A percentile compares a stretch with the other conserved stretches of the same genome.
Conservation (phyloP, 2,113 vertebrate genomes). For the Hipposideros armiger region DNA sequence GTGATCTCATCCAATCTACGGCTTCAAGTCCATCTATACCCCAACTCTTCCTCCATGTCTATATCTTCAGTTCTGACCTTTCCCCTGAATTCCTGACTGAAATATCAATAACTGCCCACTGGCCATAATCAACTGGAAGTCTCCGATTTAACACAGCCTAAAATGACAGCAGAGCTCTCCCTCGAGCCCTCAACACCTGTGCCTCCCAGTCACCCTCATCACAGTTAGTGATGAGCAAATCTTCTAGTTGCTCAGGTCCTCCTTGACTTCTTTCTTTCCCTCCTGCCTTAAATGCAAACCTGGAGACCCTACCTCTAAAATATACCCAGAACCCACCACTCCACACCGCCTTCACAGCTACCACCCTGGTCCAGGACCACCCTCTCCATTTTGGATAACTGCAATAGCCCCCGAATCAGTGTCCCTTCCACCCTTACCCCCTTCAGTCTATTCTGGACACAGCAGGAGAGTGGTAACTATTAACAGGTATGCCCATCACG, state of each 20-base stretch:
- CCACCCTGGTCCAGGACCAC: background rate
- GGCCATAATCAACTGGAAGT: background rate
- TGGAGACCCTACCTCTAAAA: background rate
- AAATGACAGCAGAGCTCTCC: background rate
- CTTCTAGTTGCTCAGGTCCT: background rate
- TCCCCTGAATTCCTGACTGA: background rate
- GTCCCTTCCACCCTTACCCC: background rate
- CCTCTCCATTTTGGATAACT: background rate
- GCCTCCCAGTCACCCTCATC: background rate
- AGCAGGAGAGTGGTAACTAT: background rate
- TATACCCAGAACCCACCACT: background rate
- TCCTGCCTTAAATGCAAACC: background rate
- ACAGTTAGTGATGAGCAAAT: background rate
- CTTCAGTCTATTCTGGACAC: background rate
- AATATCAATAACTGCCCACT: background rate
- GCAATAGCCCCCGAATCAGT: background rate
- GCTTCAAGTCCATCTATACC: background rate
- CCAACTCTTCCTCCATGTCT: background rate
- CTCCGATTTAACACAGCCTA: background rate
- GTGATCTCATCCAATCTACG: background rate
- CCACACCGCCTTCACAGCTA: background rate
- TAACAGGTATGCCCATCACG: background rate
- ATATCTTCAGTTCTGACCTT: background rate
- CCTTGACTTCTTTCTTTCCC: constrained; percentile 1
- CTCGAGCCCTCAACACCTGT: background rate